Evolutionary conservation across 2,113 vertebrate species (phyloP).

Genomic region (Scortum barcoo): DNA sequence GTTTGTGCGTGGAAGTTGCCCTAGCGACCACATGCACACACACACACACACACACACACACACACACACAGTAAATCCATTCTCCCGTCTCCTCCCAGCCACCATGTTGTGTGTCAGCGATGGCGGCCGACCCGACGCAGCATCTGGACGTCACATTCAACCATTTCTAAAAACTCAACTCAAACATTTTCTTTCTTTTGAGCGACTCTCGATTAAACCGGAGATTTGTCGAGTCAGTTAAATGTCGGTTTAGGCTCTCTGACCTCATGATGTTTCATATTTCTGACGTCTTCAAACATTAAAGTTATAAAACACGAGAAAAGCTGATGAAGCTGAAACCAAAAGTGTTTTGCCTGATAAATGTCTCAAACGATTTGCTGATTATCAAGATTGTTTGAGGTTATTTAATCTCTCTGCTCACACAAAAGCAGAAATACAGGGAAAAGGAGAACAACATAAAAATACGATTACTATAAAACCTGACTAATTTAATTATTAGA

Average conservation of each 20-base stretch:
- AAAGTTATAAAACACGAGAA: neutral
- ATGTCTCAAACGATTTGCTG: neutral
- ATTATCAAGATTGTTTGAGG: no score
- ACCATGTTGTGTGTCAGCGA: neutral
- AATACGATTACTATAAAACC: no score
- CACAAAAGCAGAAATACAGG: no score
- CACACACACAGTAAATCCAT: constrained; percentile 7
- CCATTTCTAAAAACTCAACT: neutral
- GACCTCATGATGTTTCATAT: no score
- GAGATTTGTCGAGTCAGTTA: no score
- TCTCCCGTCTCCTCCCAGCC: constrained; percentile 10
- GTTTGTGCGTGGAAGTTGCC: constrained; percentile 38
- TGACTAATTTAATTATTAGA: no score
- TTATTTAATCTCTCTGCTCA: no score
- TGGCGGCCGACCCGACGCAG: constrained; percentile 4
- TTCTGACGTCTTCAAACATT: no score
- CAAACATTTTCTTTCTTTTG: neutral
- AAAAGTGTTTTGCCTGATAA: neutral
- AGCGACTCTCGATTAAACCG: no score
- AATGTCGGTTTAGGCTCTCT: no score
- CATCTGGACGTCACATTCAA: neutral
- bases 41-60: neutral
- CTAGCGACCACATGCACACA: constrained; percentile 33
- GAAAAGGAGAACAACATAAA: no score
- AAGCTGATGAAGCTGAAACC: neutral